Conservation (phyloP, 2,888 invertebrate species). For the Drosophila diplacantha region DNA sequence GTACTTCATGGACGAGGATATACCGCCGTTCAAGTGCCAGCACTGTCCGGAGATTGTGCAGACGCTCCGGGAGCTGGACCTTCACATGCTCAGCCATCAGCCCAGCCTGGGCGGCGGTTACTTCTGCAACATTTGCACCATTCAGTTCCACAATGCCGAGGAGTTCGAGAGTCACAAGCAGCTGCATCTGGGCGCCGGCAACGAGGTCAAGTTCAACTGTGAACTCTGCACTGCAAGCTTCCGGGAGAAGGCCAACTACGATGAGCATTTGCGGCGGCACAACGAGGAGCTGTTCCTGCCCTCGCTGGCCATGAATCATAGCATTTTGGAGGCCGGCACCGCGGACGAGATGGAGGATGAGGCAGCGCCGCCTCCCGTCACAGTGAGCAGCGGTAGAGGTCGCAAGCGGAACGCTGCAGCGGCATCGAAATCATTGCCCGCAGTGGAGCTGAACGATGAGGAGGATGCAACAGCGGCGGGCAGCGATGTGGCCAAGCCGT, state of each 20-base stretch:
- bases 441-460: constrained; percentile 11
- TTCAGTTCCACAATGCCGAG: constrained; percentile 64
- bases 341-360: constrained; percentile 20
- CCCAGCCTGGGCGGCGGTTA: constrained; percentile 58
- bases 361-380: not conserved
- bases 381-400: constrained; percentile 5
- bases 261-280: constrained; percentile 73
- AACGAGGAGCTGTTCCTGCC: constrained; percentile 73
- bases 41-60: constrained; percentile 69
- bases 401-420: constrained; percentile 11
- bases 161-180: constrained; percentile 71
- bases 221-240: constrained; percentile 74
- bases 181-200: constrained; percentile 59
- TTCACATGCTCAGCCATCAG: constrained; percentile 69
- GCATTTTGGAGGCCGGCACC: constrained; percentile 49
- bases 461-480: constrained; percentile 17
- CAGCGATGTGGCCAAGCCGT: constrained; percentile 56
- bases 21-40: constrained; percentile 74
- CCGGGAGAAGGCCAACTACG: constrained; percentile 72
- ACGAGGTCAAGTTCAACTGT: constrained; percentile 69
- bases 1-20: constrained; percentile 73
- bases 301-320: constrained; percentile 60
- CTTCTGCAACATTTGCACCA: constrained; percentile 66
- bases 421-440: not conserved
- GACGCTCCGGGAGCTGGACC: constrained; percentile 69